These are phyloP conservation scores for Ciconia maguari DNA, from an alignment of 2,113 vertebrate species.

Conservation along the genomic window DNA sequence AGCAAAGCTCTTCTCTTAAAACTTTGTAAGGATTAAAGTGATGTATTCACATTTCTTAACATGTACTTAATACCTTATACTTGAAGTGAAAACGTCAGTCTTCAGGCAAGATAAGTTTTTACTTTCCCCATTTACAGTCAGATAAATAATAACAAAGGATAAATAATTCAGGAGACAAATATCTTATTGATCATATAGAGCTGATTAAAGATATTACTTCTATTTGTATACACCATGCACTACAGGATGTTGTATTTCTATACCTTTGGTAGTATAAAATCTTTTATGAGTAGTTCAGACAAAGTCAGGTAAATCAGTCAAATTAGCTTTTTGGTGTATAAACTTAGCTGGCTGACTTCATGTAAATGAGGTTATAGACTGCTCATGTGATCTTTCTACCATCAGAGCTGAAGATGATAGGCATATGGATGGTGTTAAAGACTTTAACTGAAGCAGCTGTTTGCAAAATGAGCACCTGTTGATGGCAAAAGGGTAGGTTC, in stretches of 20 bases:
- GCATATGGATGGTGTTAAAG: constrained; percentile 12
- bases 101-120: not conserved
- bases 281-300: not conserved
- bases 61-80: not conserved
- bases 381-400: not conserved
- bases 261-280: not conserved
- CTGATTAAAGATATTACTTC: not conserved
- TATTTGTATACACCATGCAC: not conserved
- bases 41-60: not conserved
- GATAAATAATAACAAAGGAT: not conserved
- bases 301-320: not conserved
- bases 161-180: not conserved
- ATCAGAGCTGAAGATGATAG: not conserved
- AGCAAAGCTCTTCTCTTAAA: not conserved
- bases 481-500: not conserved
- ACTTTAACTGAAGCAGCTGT: constrained; percentile 15
- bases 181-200: not conserved
- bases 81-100: not conserved
- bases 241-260: not conserved
- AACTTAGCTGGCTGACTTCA: not conserved
- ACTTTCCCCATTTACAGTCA: not conserved
- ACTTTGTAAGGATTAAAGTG: not conserved
- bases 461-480: constrained; percentile 27
- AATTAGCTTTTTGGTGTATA: not conserved
- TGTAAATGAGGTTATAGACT: not conserved